phyloP scores from a whole-genome alignment of 2,888 invertebrate species.

The Phyllotreta striolata region DNA sequence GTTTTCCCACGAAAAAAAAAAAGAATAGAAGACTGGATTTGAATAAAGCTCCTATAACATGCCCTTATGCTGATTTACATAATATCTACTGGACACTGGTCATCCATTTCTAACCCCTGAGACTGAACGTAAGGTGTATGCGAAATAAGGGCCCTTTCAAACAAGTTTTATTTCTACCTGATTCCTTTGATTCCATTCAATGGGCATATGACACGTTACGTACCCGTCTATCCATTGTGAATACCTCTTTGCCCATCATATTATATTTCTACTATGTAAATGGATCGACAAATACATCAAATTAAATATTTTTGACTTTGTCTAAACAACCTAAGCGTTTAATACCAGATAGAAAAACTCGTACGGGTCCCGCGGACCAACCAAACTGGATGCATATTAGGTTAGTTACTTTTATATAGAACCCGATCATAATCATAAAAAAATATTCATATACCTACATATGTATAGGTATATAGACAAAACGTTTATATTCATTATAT shows the following conservation, averaged over 20 bases:
- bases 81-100: constrained; percentile 58
- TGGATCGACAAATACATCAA: constrained; percentile 27
- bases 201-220: constrained; percentile 27
- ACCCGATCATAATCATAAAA: too few relatives aligned
- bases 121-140: constrained; percentile 42
- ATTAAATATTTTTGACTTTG: constrained; percentile 29
- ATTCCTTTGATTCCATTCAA: constrained; percentile 37
- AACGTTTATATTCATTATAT: too few relatives aligned
- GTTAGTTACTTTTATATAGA: too few relatives aligned
- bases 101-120: constrained; percentile 52
- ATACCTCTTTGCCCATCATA: constrained; percentile 27
- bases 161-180: constrained; percentile 47
- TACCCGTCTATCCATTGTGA: constrained; percentile 28
- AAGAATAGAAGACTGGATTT: constrained; percentile 52
- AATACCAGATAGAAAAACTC: constrained; percentile 10
- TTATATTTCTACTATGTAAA: constrained; percentile 31
- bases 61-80: constrained; percentile 55
- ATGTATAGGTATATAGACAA: too few relatives aligned
- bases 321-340: constrained; percentile 17
- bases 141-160: constrained; percentile 39
- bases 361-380: not conserved
- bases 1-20: constrained; percentile 54
- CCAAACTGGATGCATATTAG: too few relatives aligned
- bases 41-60: constrained; percentile 53
- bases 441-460: too few relatives aligned